Evolutionary conservation across 2,888 invertebrate species (phyloP).

Genomic region (Malthinus flaveolus): DNA sequence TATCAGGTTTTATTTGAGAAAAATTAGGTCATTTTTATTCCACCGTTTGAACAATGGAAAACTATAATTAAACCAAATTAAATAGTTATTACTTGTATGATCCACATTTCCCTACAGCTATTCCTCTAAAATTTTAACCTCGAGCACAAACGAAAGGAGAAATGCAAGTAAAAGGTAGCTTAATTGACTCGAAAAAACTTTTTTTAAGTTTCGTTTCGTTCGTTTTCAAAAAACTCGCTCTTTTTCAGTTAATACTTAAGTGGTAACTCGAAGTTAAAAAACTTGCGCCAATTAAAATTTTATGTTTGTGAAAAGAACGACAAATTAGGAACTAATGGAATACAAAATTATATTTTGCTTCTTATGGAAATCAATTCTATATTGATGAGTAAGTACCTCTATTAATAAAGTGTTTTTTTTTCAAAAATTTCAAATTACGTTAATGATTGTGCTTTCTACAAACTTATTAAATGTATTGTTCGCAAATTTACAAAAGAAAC

Average conservation of each 20-base stretch:
- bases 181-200: not conserved
- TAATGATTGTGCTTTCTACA: no score
- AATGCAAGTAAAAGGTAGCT: slow-evolving; percentile 15
- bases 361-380: slow-evolving; percentile 1
- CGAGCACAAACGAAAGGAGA: slow-evolving; percentile 24
- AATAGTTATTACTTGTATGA: slow-evolving; percentile 21
- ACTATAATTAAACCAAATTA: slow-evolving; percentile 25
- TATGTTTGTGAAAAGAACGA: slow-evolving; percentile 1
- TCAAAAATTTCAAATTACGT: no score
- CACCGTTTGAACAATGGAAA: slow-evolving; percentile 14
- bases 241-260: not conserved
- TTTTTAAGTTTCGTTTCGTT: not conserved
- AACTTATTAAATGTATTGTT: no score
- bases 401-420: no score
- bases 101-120: slow-evolving; percentile 18
- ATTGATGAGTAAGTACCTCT: slow-evolving; percentile 2
- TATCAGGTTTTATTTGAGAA: slow-evolving; percentile 2
- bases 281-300: not conserved
- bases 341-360: not conserved
- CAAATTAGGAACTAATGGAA: slow-evolving; percentile 4
- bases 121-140: slow-evolving; percentile 10
- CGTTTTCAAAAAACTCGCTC: not conserved
- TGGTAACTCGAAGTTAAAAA: not conserved
- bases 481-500: no score
- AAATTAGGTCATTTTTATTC: slow-evolving; percentile 24